A percentile compares a stretch with the other conserved stretches of the same genome.
These are phyloP conservation scores for Sylvilagus bachmani DNA, from an alignment of 2,113 vertebrate species.

Conservation along the genomic window DNA sequence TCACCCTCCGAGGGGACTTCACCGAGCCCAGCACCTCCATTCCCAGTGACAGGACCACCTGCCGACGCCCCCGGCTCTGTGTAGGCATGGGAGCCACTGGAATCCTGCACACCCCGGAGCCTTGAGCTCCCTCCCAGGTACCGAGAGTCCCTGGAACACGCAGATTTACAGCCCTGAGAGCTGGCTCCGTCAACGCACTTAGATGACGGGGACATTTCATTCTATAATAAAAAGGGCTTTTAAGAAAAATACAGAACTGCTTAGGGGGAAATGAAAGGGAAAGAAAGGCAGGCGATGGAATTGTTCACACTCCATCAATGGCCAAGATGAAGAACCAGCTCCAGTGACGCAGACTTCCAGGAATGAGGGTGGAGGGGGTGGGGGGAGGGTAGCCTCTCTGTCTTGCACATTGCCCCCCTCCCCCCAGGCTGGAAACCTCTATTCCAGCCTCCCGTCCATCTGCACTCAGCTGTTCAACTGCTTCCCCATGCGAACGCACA, in stretches of 20 bases:
- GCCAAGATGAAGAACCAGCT: not conserved
- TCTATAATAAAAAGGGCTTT: conserved; percentile 56
- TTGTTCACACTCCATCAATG: conserved; percentile 8
- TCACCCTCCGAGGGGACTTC: not conserved
- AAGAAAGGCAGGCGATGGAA: not conserved
- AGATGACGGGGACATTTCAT: conserved; percentile 56
- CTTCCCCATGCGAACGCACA: too few relatives aligned
- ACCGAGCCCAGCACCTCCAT: not conserved
- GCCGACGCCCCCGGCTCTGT: not conserved
- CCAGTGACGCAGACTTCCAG: not conserved
- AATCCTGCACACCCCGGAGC: not conserved
- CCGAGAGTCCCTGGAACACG: not conserved
- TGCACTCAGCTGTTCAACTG: not conserved
- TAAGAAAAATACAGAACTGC: conserved; percentile 67
- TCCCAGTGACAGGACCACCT: not conserved
- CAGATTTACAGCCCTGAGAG: not conserved
- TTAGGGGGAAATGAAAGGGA: conserved; percentile 49
- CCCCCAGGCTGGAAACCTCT: not conserved
- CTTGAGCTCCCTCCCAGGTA: fast-evolving
- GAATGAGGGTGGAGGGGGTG: not conserved
- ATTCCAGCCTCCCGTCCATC: not conserved
- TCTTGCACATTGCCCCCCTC: fast-evolving
- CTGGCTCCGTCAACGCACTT: not conserved
- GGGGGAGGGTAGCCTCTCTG: not conserved
- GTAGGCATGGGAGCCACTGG: not conserved